Conservation (phyloP, 2,888 invertebrate species). For the Agonopterix arenella region DNA sequence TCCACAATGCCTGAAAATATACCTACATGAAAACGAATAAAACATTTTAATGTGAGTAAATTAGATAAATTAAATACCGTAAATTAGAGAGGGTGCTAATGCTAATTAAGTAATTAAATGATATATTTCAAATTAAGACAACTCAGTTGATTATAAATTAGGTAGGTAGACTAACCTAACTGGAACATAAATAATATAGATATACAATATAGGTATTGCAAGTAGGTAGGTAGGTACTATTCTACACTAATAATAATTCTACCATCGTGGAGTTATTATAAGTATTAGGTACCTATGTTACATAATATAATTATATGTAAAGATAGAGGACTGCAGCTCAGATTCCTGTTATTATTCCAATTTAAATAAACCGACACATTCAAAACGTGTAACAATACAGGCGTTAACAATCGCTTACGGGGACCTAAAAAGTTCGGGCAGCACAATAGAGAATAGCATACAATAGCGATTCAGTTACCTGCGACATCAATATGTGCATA, state of each 20-base stretch:
- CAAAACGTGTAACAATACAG: slow-evolving; percentile 51
- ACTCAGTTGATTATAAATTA: neutral
- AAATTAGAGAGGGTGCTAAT: neutral
- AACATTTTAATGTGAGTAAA: too few relatives aligned
- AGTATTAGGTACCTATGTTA: too few relatives aligned
- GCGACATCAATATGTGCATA: slow-evolving; percentile 71
- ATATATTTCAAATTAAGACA: too few relatives aligned
- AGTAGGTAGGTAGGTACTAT: too few relatives aligned
- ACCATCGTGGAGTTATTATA: too few relatives aligned
- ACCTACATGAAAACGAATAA: too few relatives aligned
- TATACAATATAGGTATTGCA: too few relatives aligned
- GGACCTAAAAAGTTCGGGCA: slow-evolving; percentile 60
- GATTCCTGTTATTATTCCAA: slow-evolving; percentile 52
- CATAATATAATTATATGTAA: too few relatives aligned
- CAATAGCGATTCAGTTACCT: slow-evolving; percentile 70
- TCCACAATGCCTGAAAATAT: too few relatives aligned
- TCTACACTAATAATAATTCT: too few relatives aligned
- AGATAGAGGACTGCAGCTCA: slow-evolving; percentile 13
- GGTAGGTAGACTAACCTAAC: neutral
- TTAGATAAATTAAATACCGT: too few relatives aligned
- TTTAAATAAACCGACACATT: slow-evolving; percentile 48
- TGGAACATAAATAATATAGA: too few relatives aligned
- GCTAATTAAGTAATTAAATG: neutral
- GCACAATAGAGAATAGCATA: slow-evolving; percentile 69
- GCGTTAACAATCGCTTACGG: slow-evolving; percentile 62